Percentiles rank a stretch among this genome's conserved stretches.
phyloP scores from a whole-genome alignment of 2,888 invertebrate species.

The Spatulosminthurus flaviceps region DNA sequence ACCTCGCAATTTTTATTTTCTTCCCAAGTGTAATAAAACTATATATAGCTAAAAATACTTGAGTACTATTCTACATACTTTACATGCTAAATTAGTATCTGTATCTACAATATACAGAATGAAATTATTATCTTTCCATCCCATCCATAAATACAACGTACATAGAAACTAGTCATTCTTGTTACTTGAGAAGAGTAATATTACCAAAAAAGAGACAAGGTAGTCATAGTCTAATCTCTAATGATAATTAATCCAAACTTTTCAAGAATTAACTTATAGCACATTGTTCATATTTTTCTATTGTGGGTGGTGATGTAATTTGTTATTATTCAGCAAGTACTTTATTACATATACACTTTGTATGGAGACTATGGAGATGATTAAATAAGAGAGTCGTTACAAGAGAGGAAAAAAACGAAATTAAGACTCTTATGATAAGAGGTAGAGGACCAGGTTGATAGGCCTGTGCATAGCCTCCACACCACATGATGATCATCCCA shows the following conservation, averaged over 20 bases:
- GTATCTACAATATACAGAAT: no score
- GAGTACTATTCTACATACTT: no score
- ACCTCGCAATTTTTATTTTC: no score
- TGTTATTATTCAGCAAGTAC: neutral
- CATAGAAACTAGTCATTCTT: no score
- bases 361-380: slow-evolving; percentile 1
- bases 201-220: no score
- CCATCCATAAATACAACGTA: no score
- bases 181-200: no score
- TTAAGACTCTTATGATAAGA: neutral
- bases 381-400: neutral
- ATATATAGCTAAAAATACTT: no score
- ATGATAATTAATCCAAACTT: slow-evolving; percentile 31
- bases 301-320: slow-evolving; percentile 20
- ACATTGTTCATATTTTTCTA: slow-evolving; percentile 21
- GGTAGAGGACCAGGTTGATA: slow-evolving; percentile 24
- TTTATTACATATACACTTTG: no score
- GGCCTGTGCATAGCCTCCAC: neutral
- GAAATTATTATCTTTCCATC: no score
- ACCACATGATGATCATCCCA: slow-evolving; percentile 8
- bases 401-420: neutral
- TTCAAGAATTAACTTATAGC: slow-evolving; percentile 24
- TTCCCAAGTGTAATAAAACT: no score
- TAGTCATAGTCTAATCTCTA: slow-evolving; percentile 6
- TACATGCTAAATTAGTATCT: no score